Base-by-base conservation (phyloP, 2,888 invertebrate genomes). In the Clepsis dumicolana region DNA sequence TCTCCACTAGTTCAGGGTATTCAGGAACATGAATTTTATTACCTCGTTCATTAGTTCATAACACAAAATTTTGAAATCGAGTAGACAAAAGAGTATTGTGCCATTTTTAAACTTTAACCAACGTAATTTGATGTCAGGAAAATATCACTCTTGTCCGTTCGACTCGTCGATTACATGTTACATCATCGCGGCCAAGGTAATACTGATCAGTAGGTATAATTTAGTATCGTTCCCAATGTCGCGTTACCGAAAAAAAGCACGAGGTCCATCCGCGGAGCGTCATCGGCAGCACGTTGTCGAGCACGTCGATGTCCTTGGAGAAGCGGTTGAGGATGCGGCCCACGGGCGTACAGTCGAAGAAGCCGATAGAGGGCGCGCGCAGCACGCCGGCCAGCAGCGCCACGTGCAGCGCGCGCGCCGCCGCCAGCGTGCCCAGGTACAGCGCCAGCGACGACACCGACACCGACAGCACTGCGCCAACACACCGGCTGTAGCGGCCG, bases 321-420 rank as follows among this genome's bases (percentile, higher is more conserved):
- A 96, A 96, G 76, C 97, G 94, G 94, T 96, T 97, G 89, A 97
- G 94, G 85, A 97, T 95, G 85, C 97, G 94, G 86, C 97, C 97
- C 74, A 96, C 94, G 72, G 97, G 97, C 80, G 97, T 97, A 77
- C 96, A 96, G 91, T 97, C 97, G 94, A 96, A 97, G 94, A 96
- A 97, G 83, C 95, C 95, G 83, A 94, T 94, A 88, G 94, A 90
- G 69, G 96, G 96, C 77, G 95, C 95, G 84, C 95, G 94, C 80
- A 97, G 89, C 82, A 96, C 94, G 82, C 95, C 94, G 75, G 82
- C 85, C 77, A 97, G 94, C 87, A 96, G 93, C 76, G 91, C 90
- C 79, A 93, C 88, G 94, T 97, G 97, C 80, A 97, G 94, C 80
- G 91, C 86, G 83, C 93, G 91, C 80, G 95, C 94, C 77, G 94